These are phyloP conservation scores for Amphiduros pacificus DNA, from an alignment of 2,888 invertebrate genomes.

Conservation along the genomic window DNA sequence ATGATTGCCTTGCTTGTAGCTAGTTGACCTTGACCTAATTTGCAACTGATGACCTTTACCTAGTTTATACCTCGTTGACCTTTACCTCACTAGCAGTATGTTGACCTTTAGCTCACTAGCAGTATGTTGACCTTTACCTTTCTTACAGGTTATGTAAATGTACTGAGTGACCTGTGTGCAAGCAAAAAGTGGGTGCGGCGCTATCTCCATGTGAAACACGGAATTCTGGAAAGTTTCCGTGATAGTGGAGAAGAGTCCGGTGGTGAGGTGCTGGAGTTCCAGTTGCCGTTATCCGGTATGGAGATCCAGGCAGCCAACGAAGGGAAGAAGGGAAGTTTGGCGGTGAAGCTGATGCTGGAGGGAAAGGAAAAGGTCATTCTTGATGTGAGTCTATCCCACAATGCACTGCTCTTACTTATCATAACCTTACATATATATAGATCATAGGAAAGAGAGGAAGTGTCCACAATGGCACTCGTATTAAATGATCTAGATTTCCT, in stretches of 20 bases:
- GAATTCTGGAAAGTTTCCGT: not conserved
- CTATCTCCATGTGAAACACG: slow-evolving; percentile 16
- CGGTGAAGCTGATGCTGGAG: slow-evolving; percentile 41
- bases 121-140: not conserved
- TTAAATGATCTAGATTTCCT: no score
- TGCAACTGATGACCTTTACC: no score
- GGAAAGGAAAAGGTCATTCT: slow-evolving; percentile 44
- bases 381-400: slow-evolving; percentile 35
- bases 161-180: slow-evolving; percentile 17
- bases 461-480: no score
- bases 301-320: slow-evolving; percentile 25
- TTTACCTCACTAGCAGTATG: no score
- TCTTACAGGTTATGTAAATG: slow-evolving; percentile 17
- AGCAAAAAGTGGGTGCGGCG: slow-evolving; percentile 17
- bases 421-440: no score
- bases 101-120: no score
- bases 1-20: no score
- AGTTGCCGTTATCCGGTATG: not conserved
- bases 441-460: no score
- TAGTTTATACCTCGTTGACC: no score
- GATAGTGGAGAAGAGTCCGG: no score
- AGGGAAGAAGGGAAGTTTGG: slow-evolving; percentile 44
- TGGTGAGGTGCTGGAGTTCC: slow-evolving; percentile 1
- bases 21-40: no score
- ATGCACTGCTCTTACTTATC: no score